Base-by-base conservation (phyloP, 2,113 vertebrate genomes). In the Microcebus murinus region DNA sequence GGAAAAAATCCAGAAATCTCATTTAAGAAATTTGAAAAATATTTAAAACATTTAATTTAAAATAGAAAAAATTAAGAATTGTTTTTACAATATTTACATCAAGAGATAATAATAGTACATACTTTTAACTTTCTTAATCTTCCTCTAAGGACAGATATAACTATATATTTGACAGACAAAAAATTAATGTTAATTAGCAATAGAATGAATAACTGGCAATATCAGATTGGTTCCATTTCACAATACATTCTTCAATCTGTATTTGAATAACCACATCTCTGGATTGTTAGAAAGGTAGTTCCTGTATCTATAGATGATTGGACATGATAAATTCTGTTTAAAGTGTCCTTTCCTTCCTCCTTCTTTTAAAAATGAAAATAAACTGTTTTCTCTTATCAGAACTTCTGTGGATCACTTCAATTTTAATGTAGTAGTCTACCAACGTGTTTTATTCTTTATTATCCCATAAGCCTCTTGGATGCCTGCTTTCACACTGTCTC, bases 281-380 rank as follows among this genome's bases (percentile, higher is more conserved):
- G 6, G 23, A n/a, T 39, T 87, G 0, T 50, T 87, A 87, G 15
- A 50, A 52, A 50, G 31, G 31, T 63, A 21, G 39, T 65, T 87
- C 4, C 0, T 74, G 3, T 15, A 18, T 14, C 6, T 15, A 48
- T 3, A 81, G 36, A 6, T 8, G 2, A 59, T 1, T 80, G 2
- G 6, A 57, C 18, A 90, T 5, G 25, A 6, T 73, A 8, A 34
- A 14, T 5, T 73, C 4, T 65, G 36, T 36, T 36, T 36, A 36
- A 36, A 36, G 36, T 36, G 36, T 36, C 36, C 36, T 36, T 36
- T 36, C 36, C 36, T 36, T 36, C 36, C 36, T 36, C 36, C 36
- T 36, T 36, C 36, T 36, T 36, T 36, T 36, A 36, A 36, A 36
- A 36, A 36, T 36, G 36, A 36, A 36, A 36, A 36, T 36, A 36